Evolutionary conservation across 2,797 vertebrate species (phyloP).

Genomic region (Diglossa cyanea): DNA sequence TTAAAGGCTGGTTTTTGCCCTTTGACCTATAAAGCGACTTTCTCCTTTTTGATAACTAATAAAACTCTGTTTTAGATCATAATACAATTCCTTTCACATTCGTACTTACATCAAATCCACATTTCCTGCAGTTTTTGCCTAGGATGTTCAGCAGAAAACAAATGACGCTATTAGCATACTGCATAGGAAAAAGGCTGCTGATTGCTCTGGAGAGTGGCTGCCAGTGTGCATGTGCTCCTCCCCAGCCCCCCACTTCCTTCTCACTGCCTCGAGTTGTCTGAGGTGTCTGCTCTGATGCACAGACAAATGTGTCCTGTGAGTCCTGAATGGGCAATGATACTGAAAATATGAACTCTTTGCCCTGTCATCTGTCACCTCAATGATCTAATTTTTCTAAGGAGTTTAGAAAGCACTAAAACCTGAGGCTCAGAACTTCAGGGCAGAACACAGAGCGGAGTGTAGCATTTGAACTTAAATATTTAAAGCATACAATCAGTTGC

Average conservation of each 20-base stretch:
- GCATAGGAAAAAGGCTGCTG: slow-evolving; percentile 9
- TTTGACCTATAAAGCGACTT: neutral
- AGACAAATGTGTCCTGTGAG: neutral
- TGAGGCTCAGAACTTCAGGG: neutral
- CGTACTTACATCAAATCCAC: slow-evolving; percentile 7
- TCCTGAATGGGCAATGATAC: neutral
- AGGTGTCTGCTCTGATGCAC: neutral
- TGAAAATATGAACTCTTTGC: neutral
- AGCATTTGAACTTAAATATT: neutral
- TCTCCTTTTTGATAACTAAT: neutral
- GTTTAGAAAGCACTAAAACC: neutral
- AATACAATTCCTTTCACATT: slow-evolving; percentile 5
- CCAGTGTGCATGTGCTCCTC: neutral
- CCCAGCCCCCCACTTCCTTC: neutral
- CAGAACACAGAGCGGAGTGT: neutral
- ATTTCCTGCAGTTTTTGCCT: slow-evolving; percentile 12
- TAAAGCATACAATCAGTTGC: neutral
- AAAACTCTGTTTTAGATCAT: neutral
- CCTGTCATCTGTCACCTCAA: neutral
- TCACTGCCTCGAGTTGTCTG: neutral
- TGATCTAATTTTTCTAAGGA: neutral
- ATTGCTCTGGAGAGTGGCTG: neutral
- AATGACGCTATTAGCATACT: slow-evolving; percentile 32
- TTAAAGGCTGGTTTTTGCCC: neutral
- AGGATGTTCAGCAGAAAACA: slow-evolving; percentile 28